Base-by-base conservation (phyloP, 1,140 invertebrate genomes). In the Plodia interpunctella region DNA sequence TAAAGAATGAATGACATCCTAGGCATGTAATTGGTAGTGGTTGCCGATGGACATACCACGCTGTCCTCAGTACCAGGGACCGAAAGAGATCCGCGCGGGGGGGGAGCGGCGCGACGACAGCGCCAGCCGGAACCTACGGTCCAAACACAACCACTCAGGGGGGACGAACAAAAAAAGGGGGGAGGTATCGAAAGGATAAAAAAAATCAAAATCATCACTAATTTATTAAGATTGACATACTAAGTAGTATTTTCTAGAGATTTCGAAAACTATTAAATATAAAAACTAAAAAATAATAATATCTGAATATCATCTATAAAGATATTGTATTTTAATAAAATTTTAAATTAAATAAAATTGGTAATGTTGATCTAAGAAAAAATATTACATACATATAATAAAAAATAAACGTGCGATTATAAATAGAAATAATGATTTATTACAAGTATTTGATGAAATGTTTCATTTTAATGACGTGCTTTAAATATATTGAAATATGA, bases 21-120 rank as follows among this genome's bases (percentile, higher is more conserved):
- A 20, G 11, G 51, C 17, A 53, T 53, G 51, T 53, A 3, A 53
- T 53, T 20, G 19, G 51, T 53, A 53, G 51, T 25, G 21, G 51
- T 21, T 53, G 21, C n/a, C 20, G 1, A n/a, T n/a, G 21, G 5
- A 53, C 20, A 18, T 11, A 25, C 20, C 51, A 53, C 38, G 9
- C 15, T 52, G 19, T 19, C 32, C 20, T 85, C 77, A 88, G 75
- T 86, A 81, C 86, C 86, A 88, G 72, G 86, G 86, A 78, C 86
- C 86, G 86, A 88, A 88, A 87, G 86, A 88, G 83, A 88, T 88
- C 70, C 80, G 70, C 52, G 83, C 76, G 59, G 85, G 85, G 59
- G 83, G 79, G 53, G 79, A 79, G 21, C 78, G 76, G 21, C 77
- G 75, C 57, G 78, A 76, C 60, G 78, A 74, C 74, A 86, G 63